Evolutionary conservation across 2,888 invertebrate genomes (phyloP), one percentile per base, ranked within the genome.

Genomic region (Lottia gigantea): DNA sequence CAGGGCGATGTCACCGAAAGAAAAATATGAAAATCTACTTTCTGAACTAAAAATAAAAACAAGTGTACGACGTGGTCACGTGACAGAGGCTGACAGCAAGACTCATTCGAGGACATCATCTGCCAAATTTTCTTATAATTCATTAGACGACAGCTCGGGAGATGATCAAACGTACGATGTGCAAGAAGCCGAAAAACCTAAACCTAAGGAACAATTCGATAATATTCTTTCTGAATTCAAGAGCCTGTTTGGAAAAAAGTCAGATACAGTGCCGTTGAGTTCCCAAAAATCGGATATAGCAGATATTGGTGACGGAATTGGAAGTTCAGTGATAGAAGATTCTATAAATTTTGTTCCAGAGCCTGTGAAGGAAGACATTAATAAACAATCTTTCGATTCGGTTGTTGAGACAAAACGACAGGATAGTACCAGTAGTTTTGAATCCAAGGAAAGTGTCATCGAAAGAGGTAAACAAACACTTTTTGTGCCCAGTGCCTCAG

Each of bases 41-140:
- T 55, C 55, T 12, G 55, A 55, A 55, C 23, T 55, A 55, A 55
- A 55, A 55, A 55, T 12, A 11, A 8, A 55, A 55, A 23, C 55
- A 14, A 55, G 47, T 47, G 25, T 68, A 45, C 47, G 62, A 19
- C 19, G 14, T 55, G 62, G 55, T 69, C 69, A 69, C 69, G 69
- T 69, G 69, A 69, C 69, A n/a, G 55, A 31, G 25, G 14, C 66
- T 46, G 46, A 62, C 62, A 40, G 23, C 46, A 25, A 46, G 25
- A 62, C 16, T 26, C 46, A 45, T 31, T 63, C n/a, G 31, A 55
- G 26, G n/a, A 62, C 64, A 55, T 64, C 69, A 64, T 69, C 69
- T 69, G 69, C 69, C 61, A 49, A 64, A 65, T 31, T 25, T 65
- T 55, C 23, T 55, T 47, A 16, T 31, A 23, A 47, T 25, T 31